Percentiles rank a stretch among this genome's conserved stretches.
Evolutionary conservation across 2,113 vertebrate species (phyloP).

Genomic region (Struthidea cinerea): DNA sequence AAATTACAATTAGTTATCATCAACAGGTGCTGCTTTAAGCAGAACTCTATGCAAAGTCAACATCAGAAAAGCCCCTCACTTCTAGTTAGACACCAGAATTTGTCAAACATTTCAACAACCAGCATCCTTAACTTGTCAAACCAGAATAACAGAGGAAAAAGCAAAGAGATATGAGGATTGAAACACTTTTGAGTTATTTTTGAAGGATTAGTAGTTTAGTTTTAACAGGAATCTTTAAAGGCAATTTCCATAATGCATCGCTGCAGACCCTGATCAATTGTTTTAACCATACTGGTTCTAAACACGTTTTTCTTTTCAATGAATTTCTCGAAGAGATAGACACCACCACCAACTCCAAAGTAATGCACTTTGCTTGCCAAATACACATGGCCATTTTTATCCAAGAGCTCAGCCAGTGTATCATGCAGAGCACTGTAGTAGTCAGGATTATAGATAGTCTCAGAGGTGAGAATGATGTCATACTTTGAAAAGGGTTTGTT

Average conservation of each 20-base stretch:
- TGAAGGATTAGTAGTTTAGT: not conserved
- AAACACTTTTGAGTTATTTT: not conserved
- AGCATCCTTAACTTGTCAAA: not conserved
- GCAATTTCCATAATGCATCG: conserved; percentile 81
- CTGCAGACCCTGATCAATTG: conserved; percentile 83
- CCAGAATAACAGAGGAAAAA: not conserved
- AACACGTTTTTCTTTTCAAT: conserved; percentile 79
- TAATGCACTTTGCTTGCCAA: conserved; percentile 92
- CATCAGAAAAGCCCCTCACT: not conserved
- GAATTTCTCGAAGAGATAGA: conserved; percentile 84
- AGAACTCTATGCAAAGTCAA: not conserved
- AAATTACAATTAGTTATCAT: not conserved
- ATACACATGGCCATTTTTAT: conserved; percentile 76
- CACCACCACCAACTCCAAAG: conserved; percentile 92
- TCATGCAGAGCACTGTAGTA: conserved; percentile 83
- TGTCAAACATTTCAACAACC: not conserved
- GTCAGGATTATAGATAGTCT: conserved; percentile 91
- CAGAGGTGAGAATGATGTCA: conserved; percentile 89
- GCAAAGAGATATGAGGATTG: accelerated
- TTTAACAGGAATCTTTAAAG: conserved; percentile 72
- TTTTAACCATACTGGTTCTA: conserved; percentile 70
- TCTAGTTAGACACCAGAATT: not conserved
- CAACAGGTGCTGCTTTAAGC: not conserved
- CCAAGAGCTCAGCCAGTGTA: conserved; percentile 76
- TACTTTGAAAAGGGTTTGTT: conserved; percentile 73